phyloP scores from a whole-genome alignment of 2,797 vertebrate genomes.

The Anguilla megastoma region DNA sequence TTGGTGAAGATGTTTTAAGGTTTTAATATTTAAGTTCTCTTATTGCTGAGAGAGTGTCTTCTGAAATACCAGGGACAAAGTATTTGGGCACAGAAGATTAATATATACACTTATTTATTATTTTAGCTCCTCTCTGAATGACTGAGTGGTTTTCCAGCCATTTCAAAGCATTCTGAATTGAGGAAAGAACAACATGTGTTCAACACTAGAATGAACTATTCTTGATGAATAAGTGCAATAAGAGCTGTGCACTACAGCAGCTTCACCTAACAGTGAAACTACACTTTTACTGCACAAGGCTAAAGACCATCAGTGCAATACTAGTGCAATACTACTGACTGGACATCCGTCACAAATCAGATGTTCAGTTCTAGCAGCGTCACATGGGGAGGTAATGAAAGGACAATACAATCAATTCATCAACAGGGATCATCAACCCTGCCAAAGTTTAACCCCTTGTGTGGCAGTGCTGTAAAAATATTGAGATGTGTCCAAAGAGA shows the following conservation, averaged over 20 bases:
- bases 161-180: conserved; percentile 18
- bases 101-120: conserved; percentile 22
- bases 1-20: conserved; percentile 6
- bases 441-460: conserved; percentile 29
- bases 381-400: conserved; percentile 22
- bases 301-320: conserved; percentile 40
- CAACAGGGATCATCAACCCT: conserved; percentile 22
- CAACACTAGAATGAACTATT: conserved; percentile 31
- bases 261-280: conserved; percentile 35
- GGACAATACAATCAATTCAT: not conserved
- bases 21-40: conserved; percentile 7
- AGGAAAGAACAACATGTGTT: conserved; percentile 10
- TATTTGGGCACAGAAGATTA: conserved; percentile 26
- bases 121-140: not conserved
- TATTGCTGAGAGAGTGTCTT: conserved; percentile 13
- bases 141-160: conserved; percentile 14
- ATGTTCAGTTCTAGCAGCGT: conserved; percentile 28
- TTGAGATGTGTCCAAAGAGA: not conserved
- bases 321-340: conserved; percentile 38
- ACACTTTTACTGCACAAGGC: conserved; percentile 28
- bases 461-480: too few relatives aligned
- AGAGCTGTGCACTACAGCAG: conserved; percentile 26
- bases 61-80: conserved; percentile 32
- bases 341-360: not conserved
- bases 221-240: conserved; percentile 42